Conservation (phyloP, 2,888 invertebrate genomes). For the Cenopis cana region DNA sequence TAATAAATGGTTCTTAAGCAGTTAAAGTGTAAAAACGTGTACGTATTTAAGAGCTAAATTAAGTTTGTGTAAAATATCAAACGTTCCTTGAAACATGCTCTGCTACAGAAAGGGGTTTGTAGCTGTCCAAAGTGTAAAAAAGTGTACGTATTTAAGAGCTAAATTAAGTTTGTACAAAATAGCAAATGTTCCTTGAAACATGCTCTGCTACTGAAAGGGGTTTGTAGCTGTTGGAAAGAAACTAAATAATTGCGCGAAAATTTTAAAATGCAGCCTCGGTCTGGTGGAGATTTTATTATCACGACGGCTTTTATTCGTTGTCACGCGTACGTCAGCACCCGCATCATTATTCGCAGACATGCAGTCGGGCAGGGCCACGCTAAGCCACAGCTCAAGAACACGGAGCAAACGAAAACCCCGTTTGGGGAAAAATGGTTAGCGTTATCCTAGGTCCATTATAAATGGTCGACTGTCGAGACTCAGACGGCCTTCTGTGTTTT, state of each 20-base stretch:
- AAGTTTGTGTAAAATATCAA: conserved; percentile 16
- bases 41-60: conserved; percentile 1
- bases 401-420: conserved; percentile 23
- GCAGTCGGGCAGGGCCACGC: conserved; percentile 49
- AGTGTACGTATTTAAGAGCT: not conserved
- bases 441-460: conserved; percentile 21
- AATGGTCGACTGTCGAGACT: conserved; percentile 3
- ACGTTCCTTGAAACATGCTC: conserved; percentile 19
- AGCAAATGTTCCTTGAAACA: conserved; percentile 16
- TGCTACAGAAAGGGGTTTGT: conserved; percentile 22
- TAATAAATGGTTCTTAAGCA: conserved; percentile 18
- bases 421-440: conserved; percentile 33
- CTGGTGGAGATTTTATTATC: conserved; percentile 39
- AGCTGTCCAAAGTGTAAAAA: too few species aligned
- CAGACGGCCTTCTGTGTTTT: not conserved
- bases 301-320: conserved; percentile 66
- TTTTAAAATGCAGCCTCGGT: conserved; percentile 36
- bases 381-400: conserved; percentile 32
- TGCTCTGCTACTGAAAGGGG: conserved; percentile 21
- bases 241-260: conserved; percentile 22
- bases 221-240: conserved; percentile 20
- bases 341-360: conserved; percentile 79
- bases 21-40: conserved; percentile 13
- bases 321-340: conserved; percentile 65
- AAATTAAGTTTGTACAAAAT: conserved; percentile 22